Percentiles rank a stretch among this genome's conserved stretches.
phyloP scores from a whole-genome alignment of 2,888 invertebrate species.

The Fabriciana adippe region DNA sequence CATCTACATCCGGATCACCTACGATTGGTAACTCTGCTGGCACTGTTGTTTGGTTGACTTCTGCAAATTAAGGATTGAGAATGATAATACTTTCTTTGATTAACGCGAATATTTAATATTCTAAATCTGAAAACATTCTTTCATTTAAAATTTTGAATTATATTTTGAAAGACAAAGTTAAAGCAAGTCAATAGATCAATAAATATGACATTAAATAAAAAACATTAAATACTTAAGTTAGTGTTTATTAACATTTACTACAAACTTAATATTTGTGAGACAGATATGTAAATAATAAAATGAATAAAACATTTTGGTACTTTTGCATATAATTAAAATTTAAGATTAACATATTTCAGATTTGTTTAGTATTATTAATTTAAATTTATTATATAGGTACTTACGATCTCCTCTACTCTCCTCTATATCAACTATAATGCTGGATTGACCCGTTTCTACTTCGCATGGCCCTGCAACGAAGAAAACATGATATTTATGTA shows the following conservation, averaged over 20 bases:
- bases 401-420: constrained; percentile 93
- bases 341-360: neutral
- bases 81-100: too few relatives aligned
- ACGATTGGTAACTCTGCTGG: constrained; percentile 91
- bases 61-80: constrained; percentile 72
- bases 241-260: too few relatives aligned
- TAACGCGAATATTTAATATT: neutral
- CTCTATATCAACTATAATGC: constrained; percentile 94
- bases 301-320: too few relatives aligned
- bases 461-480: constrained; percentile 85
- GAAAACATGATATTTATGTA: neutral
- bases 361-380: neutral
- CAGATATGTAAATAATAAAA: too few relatives aligned
- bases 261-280: too few relatives aligned
- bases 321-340: neutral
- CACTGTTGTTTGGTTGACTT: constrained; percentile 90
- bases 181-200: too few relatives aligned
- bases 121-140: neutral
- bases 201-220: too few relatives aligned
- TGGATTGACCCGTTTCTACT: constrained; percentile 93
- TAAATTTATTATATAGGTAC: constrained; percentile 60
- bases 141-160: neutral
- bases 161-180: too few relatives aligned
- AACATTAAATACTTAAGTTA: too few relatives aligned
- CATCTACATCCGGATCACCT: constrained; percentile 90